Percentiles rank a stretch among this genome's conserved stretches.
Conservation (phyloP, 2,797 vertebrate species). For the Centropyge bicolor region DNA sequence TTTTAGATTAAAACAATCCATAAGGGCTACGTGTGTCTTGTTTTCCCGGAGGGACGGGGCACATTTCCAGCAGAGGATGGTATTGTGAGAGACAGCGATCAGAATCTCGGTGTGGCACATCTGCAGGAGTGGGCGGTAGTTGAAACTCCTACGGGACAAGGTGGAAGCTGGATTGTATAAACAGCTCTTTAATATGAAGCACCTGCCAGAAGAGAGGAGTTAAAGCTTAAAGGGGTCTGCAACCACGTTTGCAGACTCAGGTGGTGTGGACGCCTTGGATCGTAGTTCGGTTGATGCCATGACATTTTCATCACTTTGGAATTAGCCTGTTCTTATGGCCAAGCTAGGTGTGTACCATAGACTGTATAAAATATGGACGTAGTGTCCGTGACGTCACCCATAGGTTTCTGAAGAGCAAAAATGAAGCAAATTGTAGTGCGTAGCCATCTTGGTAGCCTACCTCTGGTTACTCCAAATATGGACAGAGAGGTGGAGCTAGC, state of each 20-base stretch:
- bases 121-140: neutral
- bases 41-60: conserved; percentile 28
- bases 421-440: too few relatives aligned
- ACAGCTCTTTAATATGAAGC: conserved; percentile 26
- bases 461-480: too few relatives aligned
- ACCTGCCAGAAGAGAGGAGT: conserved; percentile 18
- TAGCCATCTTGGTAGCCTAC: too few relatives aligned
- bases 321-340: neutral
- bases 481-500: too few relatives aligned
- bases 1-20: conserved; percentile 73
- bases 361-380: too few relatives aligned
- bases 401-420: too few relatives aligned
- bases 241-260: conserved; percentile 15
- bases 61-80: conserved; percentile 7
- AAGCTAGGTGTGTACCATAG: neutral
- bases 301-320: conserved; percentile 3
- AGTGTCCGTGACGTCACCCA: too few relatives aligned
- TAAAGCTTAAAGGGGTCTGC: conserved; percentile 8
- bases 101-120: conserved; percentile 4
- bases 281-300: neutral
- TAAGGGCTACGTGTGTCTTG: conserved; percentile 50
- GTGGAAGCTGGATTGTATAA: conserved; percentile 9
- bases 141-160: conserved; percentile 19
- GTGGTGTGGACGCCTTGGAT: neutral
- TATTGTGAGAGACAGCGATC: neutral